These are phyloP conservation scores for Eupithecia abbreviata DNA, from an alignment of 2,888 invertebrate species.

Conservation along the genomic window DNA sequence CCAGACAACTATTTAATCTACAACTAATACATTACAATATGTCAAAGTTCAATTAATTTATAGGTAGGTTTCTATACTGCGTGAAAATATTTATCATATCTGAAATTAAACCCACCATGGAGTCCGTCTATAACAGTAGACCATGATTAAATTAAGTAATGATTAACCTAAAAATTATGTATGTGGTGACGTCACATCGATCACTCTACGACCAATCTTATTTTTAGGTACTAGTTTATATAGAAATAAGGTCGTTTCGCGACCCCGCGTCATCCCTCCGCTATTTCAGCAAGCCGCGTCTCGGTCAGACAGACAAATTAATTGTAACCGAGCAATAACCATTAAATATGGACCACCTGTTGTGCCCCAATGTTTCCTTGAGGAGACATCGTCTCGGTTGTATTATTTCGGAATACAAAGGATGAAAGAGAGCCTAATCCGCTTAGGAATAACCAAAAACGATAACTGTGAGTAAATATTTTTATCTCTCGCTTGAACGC, in stretches of 20 bases:
- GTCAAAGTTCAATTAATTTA: too few relatives aligned
- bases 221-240: background rate
- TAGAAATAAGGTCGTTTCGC: conserved; percentile 10
- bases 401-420: conserved; percentile 36
- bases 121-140: background rate
- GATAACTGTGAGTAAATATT: conserved; percentile 26
- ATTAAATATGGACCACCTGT: conserved; percentile 75
- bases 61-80: too few relatives aligned
- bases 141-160: background rate
- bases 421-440: conserved; percentile 35
- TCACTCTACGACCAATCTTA: background rate
- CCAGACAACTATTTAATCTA: too few relatives aligned
- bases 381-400: conserved; percentile 36
- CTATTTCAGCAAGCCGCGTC: conserved; percentile 53
- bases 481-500: conserved; percentile 25
- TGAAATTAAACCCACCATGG: too few relatives aligned
- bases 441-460: conserved; percentile 29
- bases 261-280: conserved; percentile 39
- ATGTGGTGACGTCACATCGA: background rate
- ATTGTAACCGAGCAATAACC: conserved; percentile 66
- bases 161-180: background rate
- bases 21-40: too few relatives aligned
- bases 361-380: conserved; percentile 49
- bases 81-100: too few relatives aligned
- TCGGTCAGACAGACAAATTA: conserved; percentile 66